Conservation (phyloP, 2,888 invertebrate species). For the Nomada hirtipes region DNA sequence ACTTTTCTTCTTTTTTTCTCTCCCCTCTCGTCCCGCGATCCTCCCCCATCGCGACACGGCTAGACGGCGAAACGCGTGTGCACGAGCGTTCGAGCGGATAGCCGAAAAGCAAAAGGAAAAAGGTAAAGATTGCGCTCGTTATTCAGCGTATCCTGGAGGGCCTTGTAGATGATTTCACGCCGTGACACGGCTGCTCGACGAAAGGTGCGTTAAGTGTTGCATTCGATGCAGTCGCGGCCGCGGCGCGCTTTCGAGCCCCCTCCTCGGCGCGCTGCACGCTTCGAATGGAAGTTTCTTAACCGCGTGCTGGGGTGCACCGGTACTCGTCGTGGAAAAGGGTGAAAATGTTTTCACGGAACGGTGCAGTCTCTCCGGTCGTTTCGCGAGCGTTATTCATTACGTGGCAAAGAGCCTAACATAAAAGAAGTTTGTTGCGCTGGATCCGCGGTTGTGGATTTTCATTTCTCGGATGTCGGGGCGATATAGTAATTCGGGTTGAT, state of each 20-base stretch:
- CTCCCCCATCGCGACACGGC: conserved; percentile 31
- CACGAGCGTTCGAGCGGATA: conserved; percentile 54
- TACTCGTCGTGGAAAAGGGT: conserved; percentile 26
- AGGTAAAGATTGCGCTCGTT: conserved; percentile 62
- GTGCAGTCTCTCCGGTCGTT: background rate
- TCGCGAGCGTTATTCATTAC: conserved; percentile 25
- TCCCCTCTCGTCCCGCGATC: conserved; percentile 24
- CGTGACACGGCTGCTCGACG: conserved; percentile 56
- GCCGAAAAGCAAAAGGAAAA: conserved; percentile 47
- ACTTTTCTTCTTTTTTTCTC: background rate
- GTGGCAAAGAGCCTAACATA: too few relatives aligned
- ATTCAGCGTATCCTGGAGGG: conserved; percentile 61
- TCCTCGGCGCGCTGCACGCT: conserved; percentile 23
- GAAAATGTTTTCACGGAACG: conserved; percentile 37
- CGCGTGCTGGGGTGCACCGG: conserved; percentile 14
- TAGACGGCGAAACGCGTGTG: conserved; percentile 50
- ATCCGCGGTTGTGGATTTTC: too few relatives aligned
- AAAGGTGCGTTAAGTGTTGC: conserved; percentile 61
- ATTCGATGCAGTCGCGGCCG: conserved; percentile 53
- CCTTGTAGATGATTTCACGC: conserved; percentile 58
- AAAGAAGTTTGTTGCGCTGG: too few relatives aligned
- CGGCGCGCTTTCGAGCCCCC: conserved; percentile 27
- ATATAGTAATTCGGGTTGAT: too few relatives aligned
- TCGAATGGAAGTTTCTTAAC: conserved; percentile 45
- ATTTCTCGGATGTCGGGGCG: too few relatives aligned